phyloP scores from a whole-genome alignment of 2,888 invertebrate genomes.

The Cataglyphis livida region DNA sequence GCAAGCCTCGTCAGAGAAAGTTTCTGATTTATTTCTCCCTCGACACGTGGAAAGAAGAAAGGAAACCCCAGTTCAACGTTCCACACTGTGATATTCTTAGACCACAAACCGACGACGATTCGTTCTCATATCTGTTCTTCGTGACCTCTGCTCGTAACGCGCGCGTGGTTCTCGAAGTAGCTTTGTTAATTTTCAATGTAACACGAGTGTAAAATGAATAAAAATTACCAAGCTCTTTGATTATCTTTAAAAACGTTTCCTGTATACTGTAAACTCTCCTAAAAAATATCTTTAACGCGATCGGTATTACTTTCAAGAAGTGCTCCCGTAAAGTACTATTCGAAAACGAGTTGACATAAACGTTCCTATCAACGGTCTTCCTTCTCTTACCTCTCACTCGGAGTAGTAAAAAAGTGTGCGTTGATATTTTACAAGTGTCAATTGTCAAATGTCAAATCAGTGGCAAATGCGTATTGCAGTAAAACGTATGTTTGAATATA shows the following conservation, averaged over 20 bases:
- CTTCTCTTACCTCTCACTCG: slow-evolving; percentile 34
- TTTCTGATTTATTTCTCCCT: slow-evolving; percentile 71
- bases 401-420: slow-evolving; percentile 62
- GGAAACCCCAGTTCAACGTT: slow-evolving; percentile 77
- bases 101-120: slow-evolving; percentile 50
- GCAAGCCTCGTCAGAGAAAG: slow-evolving; percentile 64
- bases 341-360: background rate
- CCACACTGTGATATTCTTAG: slow-evolving; percentile 77
- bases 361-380: slow-evolving; percentile 62
- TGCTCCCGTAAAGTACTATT: background rate
- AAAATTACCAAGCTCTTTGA: background rate
- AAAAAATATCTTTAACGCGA: background rate
- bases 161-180: background rate
- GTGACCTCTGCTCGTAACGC: slow-evolving; percentile 37
- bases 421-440: slow-evolving; percentile 69
- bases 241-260: background rate
- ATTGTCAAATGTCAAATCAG: slow-evolving; percentile 16
- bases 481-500: slow-evolving; percentile 1
- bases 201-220: background rate
- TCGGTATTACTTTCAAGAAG: background rate
- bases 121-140: slow-evolving; percentile 61
- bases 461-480: slow-evolving; percentile 27
- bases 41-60: slow-evolving; percentile 77
- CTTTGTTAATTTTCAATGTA: background rate
- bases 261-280: background rate